Evolutionary conservation across 2,888 invertebrate genomes (phyloP), one percentile per base, ranked within the genome.

Genomic region (Periphyllus acericola): DNA sequence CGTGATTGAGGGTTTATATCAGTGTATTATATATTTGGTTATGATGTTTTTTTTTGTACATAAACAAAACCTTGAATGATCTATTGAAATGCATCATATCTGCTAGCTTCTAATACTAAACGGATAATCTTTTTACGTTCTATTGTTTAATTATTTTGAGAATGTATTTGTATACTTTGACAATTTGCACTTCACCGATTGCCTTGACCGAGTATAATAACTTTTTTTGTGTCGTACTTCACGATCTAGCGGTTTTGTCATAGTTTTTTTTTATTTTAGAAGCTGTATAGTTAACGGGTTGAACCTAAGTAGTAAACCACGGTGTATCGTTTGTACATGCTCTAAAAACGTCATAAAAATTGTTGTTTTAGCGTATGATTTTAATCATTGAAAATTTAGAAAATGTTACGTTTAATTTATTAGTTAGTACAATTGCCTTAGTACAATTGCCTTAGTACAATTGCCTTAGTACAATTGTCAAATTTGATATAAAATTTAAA

Each of bases 141-240:
- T 76, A 76, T 76, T 84, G 75, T 84, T 46, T 40, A 66, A 76
- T 84, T 84, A 84, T 76, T 84, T 66, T 32, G 25, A 40, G 40
- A 83, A 83, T 75, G 60, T 83, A 75, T 66, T 40, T 81, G 21
- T 84, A 84, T 76, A 76, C 46, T 76, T 60, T 75, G n/a, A 46
- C 25, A 76, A 76, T 76, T 84, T 66, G 46, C 76, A 66, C 84
- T 84, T 66, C 66, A 84, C 19, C 29, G 76, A 66, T 84, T 66
- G 14, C 84, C 84, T 84, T 84, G 84, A 84, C 84, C 84, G 66
- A 84, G 17, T 84, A 46, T 46, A 75, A 29, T 14, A 5, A 32
- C 21, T 17, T 72, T 74, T 75, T 76, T 75, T 21, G 0, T 40
- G 83, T 75, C 40, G 4, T 32, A 66, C 4, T 84, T 84, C 84